A percentile compares a stretch with the other conserved stretches of the same genome.
phyloP scores from a whole-genome alignment of 1,140 invertebrate genomes.

The Orius laevigatus region DNA sequence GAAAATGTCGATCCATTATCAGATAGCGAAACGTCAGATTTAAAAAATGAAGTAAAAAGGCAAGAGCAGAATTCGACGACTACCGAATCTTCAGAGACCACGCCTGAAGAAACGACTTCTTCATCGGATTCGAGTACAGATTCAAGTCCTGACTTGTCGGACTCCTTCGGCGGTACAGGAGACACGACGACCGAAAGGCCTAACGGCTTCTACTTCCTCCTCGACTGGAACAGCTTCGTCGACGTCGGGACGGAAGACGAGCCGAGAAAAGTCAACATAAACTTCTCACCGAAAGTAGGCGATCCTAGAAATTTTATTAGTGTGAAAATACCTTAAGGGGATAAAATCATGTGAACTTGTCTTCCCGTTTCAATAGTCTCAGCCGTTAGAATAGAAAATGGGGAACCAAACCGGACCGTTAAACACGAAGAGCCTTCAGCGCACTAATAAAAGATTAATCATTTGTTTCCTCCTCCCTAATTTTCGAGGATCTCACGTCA shows the following conservation, averaged over 20 bases:
- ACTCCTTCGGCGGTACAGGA: conserved; percentile 50
- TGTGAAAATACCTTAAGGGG: conserved; percentile 33
- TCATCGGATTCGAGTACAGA: too few relatives aligned
- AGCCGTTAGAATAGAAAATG: too few relatives aligned
- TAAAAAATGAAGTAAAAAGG: too few relatives aligned
- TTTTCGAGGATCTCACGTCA: too few relatives aligned
- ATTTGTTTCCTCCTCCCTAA: too few relatives aligned
- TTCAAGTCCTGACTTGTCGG: conserved; percentile 43
- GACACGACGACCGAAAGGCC: conserved; percentile 34
- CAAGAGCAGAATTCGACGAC: too few relatives aligned
- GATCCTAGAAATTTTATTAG: conserved; percentile 56
- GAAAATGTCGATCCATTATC: conserved; percentile 13
- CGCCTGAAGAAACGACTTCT: conserved; percentile 25
- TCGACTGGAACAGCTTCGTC: conserved; percentile 71
- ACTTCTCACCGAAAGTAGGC: conserved; percentile 60
- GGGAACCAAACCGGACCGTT: too few relatives aligned
- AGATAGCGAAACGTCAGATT: too few relatives aligned
- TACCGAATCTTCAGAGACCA: not conserved
- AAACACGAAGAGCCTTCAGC: too few relatives aligned
- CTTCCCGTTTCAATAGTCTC: too few relatives aligned
- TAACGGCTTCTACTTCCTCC: conserved; percentile 63
- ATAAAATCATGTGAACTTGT: too few relatives aligned
- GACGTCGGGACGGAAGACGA: conserved; percentile 56
- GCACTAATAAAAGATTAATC: too few relatives aligned
- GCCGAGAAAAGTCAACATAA: conserved; percentile 47